Conservation (phyloP, 1,140 invertebrate species). For the Scaptodrosophila lebanonensis region DNA sequence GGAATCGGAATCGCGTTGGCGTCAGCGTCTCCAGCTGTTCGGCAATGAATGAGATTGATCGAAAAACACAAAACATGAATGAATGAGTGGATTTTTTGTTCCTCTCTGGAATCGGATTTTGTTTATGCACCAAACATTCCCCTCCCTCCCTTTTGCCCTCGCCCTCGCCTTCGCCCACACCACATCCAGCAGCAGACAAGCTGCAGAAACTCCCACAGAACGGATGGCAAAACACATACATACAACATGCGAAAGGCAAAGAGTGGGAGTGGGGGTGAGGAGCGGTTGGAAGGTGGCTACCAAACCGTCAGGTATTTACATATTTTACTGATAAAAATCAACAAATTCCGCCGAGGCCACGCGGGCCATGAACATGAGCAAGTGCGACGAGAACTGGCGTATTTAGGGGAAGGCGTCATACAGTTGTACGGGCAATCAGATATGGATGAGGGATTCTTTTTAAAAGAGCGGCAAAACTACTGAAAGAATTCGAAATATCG, state of each 20-base stretch:
- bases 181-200: conserved; percentile 52
- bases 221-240: conserved; percentile 4
- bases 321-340: conserved; percentile 75
- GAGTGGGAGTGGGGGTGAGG: no score
- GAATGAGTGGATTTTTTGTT: conserved; percentile 54
- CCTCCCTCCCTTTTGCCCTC: conserved; percentile 8
- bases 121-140: not conserved
- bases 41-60: conserved; percentile 40
- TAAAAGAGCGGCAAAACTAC: no score
- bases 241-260: no score
- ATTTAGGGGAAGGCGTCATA: not conserved
- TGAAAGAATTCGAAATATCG: no score
- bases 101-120: not conserved
- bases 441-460: no score
- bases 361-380: conserved; percentile 38
- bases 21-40: no score
- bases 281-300: no score
- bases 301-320: conserved; percentile 62
- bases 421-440: no score
- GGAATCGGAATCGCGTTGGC: no score
- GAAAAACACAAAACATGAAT: conserved; percentile 55
- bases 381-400: conserved; percentile 25
- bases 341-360: conserved; percentile 31
- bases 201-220: conserved; percentile 67
- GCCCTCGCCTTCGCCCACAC: not conserved